Base-by-base conservation (phyloP, 2,113 vertebrate genomes). In the Megaceryle maxima region DNA sequence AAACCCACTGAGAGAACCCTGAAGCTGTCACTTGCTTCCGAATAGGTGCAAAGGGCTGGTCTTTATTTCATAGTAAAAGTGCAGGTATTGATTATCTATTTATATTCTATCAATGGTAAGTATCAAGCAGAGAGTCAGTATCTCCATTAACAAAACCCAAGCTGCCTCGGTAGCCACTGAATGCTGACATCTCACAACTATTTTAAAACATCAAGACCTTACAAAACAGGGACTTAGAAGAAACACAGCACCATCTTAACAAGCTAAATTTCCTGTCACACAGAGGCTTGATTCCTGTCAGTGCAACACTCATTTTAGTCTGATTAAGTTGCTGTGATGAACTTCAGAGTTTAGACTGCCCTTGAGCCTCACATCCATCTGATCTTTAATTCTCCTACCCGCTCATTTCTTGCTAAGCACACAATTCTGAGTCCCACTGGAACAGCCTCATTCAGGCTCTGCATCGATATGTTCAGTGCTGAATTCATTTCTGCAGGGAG, bases 401-500 rank as follows among this genome's bases (percentile, higher is more conserved):
- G 77, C 96, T 98, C 97, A 89, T 92, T 97, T 98, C 97, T 97
- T 94, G 96, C 96, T 94, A 96, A 95, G 97, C 97, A 97, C 97
- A 97, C 97, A 96, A 91, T 96, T 97, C 97, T 95, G 43, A 76
- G 96, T 97, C 97, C 97, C 97, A 62, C 81, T 17, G 85, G 96
- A 97, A 92, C 90, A 88, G 96, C 94, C 95, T 91, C 68, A 29
- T 86, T 96, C 97, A 96, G 95, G 91, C 93, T 95, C 97, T 76
- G 97, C 97, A 97, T 98, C 98, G 97, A 97, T 97, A 98, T 96
- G 96, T 96, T 98, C 97, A 94, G 94, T 51, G 96, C 96, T 95
- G 96, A 97, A 98, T 98, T 97, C 98, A 98, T 98, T 98, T 97
- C 98, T 98, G 97, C 94, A 96, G 97, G 98, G 98, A 98, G 97